Conservation (phyloP, 2,113 vertebrate genomes). For the Eurystomus gularis region DNA sequence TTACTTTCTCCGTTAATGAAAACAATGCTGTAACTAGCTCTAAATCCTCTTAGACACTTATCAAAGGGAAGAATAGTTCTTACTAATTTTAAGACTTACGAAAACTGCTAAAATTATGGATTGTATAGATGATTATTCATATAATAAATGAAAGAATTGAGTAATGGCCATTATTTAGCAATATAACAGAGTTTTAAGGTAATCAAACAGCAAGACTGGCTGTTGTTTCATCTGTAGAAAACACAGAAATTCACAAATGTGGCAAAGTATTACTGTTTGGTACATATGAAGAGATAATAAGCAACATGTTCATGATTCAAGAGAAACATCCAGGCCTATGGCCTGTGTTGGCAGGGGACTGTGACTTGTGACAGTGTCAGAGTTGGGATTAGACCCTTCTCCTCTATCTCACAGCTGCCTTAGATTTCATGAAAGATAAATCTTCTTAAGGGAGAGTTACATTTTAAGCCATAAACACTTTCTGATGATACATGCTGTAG, state of each 20-base stretch:
- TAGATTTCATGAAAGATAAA: constrained; percentile 43
- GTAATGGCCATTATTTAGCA: not conserved
- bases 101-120: not conserved
- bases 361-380: not conserved
- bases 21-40: not conserved
- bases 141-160: not conserved
- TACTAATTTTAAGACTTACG: not conserved
- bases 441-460: constrained; percentile 35
- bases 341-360: not conserved
- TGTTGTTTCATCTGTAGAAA: not conserved
- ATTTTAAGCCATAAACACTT: constrained; percentile 48
- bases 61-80: not conserved
- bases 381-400: constrained; percentile 51
- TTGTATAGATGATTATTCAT: not conserved
- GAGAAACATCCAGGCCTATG: not conserved
- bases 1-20: not conserved
- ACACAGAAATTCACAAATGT: not conserved
- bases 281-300: not conserved
- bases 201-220: not conserved
- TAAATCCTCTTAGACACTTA: not conserved
- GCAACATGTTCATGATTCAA: not conserved
- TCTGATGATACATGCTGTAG: not conserved
- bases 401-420: constrained; percentile 46
- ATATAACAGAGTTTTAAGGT: not conserved
- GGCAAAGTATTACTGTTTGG: not conserved